A percentile compares a stretch with the other conserved stretches of the same genome.
Conservation (phyloP, 2,888 invertebrate genomes). For the Mermis nigrescens region DNA sequence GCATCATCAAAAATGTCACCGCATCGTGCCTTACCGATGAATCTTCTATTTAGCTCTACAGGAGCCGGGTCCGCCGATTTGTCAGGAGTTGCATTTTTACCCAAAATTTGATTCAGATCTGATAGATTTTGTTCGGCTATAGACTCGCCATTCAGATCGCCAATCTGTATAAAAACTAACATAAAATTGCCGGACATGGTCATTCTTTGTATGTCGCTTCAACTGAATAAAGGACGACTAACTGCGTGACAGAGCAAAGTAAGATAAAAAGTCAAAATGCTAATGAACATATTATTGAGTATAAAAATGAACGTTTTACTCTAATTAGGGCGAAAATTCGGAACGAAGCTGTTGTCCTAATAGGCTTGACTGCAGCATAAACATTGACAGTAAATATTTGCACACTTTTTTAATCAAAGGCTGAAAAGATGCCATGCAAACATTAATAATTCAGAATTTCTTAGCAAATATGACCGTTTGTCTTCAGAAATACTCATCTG, state of each 20-base stretch:
- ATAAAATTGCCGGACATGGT: not conserved
- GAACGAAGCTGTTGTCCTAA: too few relatives aligned
- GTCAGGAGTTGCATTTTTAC: constrained; percentile 30
- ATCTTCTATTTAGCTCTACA: not conserved
- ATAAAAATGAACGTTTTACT: not conserved
- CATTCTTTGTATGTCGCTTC: too few relatives aligned
- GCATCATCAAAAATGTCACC: too few relatives aligned
- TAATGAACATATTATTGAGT: not conserved
- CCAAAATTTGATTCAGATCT: constrained; percentile 63
- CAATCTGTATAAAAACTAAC: constrained; percentile 43
- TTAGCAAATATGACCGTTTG: not conserved
- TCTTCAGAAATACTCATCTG: not conserved
- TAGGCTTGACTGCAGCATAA: too few relatives aligned
- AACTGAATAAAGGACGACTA: not conserved
- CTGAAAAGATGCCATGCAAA: too few relatives aligned
- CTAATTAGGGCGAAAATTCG: too few relatives aligned
- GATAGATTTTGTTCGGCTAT: constrained; percentile 80
- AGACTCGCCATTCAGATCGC: constrained; percentile 72
- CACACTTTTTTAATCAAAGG: too few relatives aligned
- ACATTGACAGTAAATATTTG: too few relatives aligned
- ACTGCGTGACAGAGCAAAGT: too few relatives aligned
- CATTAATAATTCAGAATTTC: not conserved
- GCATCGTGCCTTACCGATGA: too few relatives aligned
- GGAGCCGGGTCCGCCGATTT: constrained; percentile 9
- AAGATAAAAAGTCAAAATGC: not conserved